Conservation (phyloP, 2,888 invertebrate genomes). For the Ophion slaviceki region DNA sequence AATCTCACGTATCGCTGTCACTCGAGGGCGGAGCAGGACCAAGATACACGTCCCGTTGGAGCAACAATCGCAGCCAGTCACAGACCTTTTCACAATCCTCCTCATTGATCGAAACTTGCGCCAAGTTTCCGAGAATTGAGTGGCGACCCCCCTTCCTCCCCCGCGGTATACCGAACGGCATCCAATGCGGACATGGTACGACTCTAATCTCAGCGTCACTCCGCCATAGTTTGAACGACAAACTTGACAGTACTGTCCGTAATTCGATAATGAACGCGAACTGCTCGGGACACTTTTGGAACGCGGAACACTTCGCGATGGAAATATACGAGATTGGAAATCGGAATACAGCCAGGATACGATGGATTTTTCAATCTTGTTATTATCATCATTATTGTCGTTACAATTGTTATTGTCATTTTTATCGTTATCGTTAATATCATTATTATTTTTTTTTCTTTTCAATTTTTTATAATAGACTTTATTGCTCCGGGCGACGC, state of each 20-base stretch:
- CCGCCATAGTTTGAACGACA: constrained; percentile 23
- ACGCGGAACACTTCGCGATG: constrained; percentile 1
- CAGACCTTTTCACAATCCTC: too few species aligned
- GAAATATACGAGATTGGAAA: not conserved
- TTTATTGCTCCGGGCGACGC: too few species aligned
- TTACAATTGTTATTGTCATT: not conserved
- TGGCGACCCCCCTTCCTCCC: not conserved
- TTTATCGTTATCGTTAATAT: too few species aligned
- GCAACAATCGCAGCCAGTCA: too few species aligned
- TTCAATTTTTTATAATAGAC: too few species aligned
- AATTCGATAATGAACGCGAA: not conserved
- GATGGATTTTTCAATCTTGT: not conserved
- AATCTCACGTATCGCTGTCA: constrained; percentile 7
- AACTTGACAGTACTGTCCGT: not conserved
- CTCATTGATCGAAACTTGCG: constrained; percentile 18
- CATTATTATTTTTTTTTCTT: too few species aligned
- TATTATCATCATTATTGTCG: not conserved
- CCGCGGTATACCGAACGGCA: constrained; percentile 19
- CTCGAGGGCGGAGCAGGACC: not conserved
- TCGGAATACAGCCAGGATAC: not conserved
- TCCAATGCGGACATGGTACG: constrained; percentile 59
- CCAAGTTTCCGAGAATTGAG: constrained; percentile 17
- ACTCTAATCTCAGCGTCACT: constrained; percentile 57
- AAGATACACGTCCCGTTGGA: too few species aligned
- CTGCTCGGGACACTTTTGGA: not conserved